phyloP scores from a whole-genome alignment of 2,888 invertebrate genomes.

The Athrips mouffetella region DNA sequence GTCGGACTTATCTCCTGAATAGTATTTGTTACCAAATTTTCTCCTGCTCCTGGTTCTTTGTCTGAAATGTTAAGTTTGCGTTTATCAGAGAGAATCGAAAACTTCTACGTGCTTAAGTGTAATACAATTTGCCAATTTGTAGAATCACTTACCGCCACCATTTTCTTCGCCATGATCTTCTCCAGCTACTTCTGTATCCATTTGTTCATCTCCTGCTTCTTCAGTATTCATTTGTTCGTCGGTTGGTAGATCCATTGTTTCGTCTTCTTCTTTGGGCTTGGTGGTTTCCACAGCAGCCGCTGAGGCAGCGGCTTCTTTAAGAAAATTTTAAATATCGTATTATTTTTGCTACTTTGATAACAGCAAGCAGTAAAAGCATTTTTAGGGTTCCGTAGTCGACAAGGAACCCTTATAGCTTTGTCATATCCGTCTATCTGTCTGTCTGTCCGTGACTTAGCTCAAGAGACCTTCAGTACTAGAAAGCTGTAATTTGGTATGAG shows the following conservation, averaged over 20 bases:
- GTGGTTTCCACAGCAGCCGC: slow-evolving; percentile 36
- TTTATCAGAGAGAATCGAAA: too few relatives aligned
- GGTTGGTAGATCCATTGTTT: slow-evolving; percentile 30
- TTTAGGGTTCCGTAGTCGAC: too few relatives aligned
- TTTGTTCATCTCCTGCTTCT: slow-evolving; percentile 27
- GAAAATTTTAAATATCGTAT: neutral
- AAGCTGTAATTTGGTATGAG: too few relatives aligned
- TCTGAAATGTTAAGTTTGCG: too few relatives aligned
- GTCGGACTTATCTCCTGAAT: slow-evolving; percentile 60
- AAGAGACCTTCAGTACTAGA: too few relatives aligned
- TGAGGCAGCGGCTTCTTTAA: slow-evolving; percentile 17
- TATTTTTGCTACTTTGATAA: neutral
- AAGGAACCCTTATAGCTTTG: too few relatives aligned
- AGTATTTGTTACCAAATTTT: slow-evolving; percentile 43
- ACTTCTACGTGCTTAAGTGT: too few relatives aligned
- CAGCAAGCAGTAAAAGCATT: too few relatives aligned
- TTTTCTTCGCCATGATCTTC: slow-evolving; percentile 51
- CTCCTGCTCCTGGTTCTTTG: slow-evolving; percentile 63
- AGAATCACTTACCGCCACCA: slow-evolving; percentile 42
- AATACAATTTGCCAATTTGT: too few relatives aligned
- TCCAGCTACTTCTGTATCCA: slow-evolving; percentile 32
- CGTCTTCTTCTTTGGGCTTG: slow-evolving; percentile 48
- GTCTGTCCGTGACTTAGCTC: too few relatives aligned
- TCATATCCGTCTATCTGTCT: too few relatives aligned
- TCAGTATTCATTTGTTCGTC: slow-evolving; percentile 31